Evolutionary conservation across 2,113 vertebrate genomes (phyloP), one percentile per base, ranked within the genome.

Genomic region (Ophthalmolycus amberensis): DNA sequence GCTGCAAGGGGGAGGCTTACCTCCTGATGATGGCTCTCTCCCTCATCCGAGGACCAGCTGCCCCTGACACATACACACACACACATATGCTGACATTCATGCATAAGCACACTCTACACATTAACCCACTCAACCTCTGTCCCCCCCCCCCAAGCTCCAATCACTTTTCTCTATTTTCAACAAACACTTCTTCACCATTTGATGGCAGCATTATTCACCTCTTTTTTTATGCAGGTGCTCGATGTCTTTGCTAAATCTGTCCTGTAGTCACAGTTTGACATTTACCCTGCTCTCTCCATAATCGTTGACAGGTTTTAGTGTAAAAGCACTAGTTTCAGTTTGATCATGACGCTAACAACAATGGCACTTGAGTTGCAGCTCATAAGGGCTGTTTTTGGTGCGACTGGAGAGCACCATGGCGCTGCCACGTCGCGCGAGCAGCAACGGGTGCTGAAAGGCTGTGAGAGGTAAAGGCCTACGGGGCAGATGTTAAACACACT

Each of bases 401-500:
- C 1, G 0, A 14, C 80, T 56, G 59, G 44, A 27, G 75, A 65
- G 70, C 64, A 71, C 62, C 54, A 20, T 40, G 40, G 25, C 52
- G 46, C 75, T 67, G 60, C 7, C 22, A 34, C 22, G 3, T 69
- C 14, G 40, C 18, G 38, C 32, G 22, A 75, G 44, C 80, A 32
- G 71, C 75, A 34, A 12, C 9, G 62, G 80, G 83, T 84, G 88
- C 81, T 88, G 88, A 90, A 87, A 90, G 85, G 74, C 79, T 77
- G 71, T 52, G 75, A 86, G 83, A 84, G 77, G 75, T 73, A 29
- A 62, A 70, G 75, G 77, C 79, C 88, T 82, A 46, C n/a, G 10
- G 92, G 88, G 88, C 90, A 90, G 88, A 91, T 92, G 91, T 93
- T 91, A 92, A 93, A 90, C 85, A 90, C 85, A 90, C 89, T 88